A percentile compares a stretch with the other conserved stretches of the same genome.
Conservation (phyloP, 2,113 vertebrate species). For the Puntigrus tetrazona region DNA sequence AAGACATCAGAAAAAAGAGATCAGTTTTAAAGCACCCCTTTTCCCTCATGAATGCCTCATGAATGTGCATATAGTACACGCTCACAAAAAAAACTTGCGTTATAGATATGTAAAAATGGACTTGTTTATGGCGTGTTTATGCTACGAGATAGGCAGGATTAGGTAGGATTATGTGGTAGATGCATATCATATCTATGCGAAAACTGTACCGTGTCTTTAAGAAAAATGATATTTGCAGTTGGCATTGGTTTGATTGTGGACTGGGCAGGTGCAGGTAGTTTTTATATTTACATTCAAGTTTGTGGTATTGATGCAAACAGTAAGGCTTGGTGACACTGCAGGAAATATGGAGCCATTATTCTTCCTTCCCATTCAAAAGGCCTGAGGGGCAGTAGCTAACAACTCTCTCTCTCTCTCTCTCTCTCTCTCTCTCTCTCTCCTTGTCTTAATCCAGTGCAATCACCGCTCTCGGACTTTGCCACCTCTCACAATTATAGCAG, state of each 20-base stretch:
- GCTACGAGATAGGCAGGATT: no score
- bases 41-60: no score
- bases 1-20: background rate
- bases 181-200: background rate
- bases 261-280: background rate
- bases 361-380: background rate
- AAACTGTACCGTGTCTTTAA: background rate
- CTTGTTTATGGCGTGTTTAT: no score
- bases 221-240: background rate
- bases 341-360: background rate
- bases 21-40: no score
- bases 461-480: conserved; percentile 78
- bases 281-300: background rate
- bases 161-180: no score
- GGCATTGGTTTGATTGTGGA: background rate
- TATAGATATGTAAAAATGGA: no score
- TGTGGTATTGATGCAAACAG: background rate
- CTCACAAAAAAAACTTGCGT: no score
- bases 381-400: background rate
- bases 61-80: no score
- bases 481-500: conserved; percentile 80
- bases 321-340: background rate
- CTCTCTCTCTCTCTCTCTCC: conserved; percentile 79
- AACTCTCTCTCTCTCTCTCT: conserved; percentile 56
- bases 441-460: conserved; percentile 83